Percentiles rank a stretch among this genome's conserved stretches.
These are phyloP conservation scores for Graphium colonna DNA, from an alignment of 2,888 invertebrate genomes.

Conservation along the genomic window DNA sequence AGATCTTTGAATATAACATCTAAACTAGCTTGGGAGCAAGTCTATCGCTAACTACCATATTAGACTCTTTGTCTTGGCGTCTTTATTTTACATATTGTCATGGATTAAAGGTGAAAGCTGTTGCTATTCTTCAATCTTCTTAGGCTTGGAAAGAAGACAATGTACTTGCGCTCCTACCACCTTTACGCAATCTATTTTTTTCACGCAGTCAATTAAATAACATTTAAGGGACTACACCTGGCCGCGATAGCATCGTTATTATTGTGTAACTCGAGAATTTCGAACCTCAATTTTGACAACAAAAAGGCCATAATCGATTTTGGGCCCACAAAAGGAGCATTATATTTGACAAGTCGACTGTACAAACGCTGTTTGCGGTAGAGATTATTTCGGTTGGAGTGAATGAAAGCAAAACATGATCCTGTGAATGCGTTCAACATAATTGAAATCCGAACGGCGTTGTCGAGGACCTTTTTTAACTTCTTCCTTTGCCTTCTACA, in stretches of 20 bases:
- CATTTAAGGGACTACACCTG: conserved; percentile 71
- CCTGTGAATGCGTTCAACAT: conserved; percentile 65
- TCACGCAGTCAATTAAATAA: conserved; percentile 69
- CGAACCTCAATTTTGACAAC: conserved; percentile 78
- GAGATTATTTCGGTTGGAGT: conserved; percentile 79
- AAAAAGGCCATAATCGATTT: conserved; percentile 80
- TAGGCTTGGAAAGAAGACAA: too few relatives aligned
- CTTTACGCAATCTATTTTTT: conserved; percentile 23
- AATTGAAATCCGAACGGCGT: conserved; percentile 72
- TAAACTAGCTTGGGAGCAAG: too few relatives aligned
- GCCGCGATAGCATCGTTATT: conserved; percentile 73
- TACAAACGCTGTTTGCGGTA: conserved; percentile 75
- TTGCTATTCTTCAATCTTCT: too few relatives aligned
- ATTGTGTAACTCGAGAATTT: conserved; percentile 75
- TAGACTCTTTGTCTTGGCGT: too few relatives aligned
- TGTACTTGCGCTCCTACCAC: background rate
- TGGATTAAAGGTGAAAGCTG: too few relatives aligned
- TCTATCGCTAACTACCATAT: too few relatives aligned
- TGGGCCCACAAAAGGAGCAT: conserved; percentile 68
- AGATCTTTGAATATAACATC: too few relatives aligned
- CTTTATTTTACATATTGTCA: too few relatives aligned
- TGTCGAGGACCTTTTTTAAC: conserved; percentile 55
- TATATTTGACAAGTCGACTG: conserved; percentile 78
- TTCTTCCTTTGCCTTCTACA: conserved; percentile 36
- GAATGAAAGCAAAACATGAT: conserved; percentile 78